A percentile compares a stretch with the other conserved stretches of the same genome.
These are phyloP conservation scores for Dicyrtomina minuta DNA, from an alignment of 2,888 invertebrate species.

Conservation along the genomic window DNA sequence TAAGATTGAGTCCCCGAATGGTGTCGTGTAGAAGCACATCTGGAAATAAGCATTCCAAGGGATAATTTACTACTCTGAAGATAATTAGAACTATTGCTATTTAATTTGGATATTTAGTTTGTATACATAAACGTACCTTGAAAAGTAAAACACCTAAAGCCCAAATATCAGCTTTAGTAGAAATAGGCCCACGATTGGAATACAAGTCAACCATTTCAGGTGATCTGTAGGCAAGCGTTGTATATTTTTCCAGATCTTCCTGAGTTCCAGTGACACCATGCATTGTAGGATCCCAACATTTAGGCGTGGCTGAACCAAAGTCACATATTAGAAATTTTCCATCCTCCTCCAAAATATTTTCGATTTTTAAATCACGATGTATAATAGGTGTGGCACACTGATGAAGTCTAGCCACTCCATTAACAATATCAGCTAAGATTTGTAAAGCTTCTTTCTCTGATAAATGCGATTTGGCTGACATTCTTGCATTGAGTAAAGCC, in stretches of 20 bases:
- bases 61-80: not conserved
- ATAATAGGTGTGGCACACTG: slow-evolving; percentile 91
- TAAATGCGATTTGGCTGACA: slow-evolving; percentile 62
- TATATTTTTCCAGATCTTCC: slow-evolving; percentile 83
- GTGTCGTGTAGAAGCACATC: slow-evolving; percentile 83
- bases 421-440: slow-evolving; percentile 89
- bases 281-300: slow-evolving; percentile 68
- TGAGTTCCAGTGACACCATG: slow-evolving; percentile 72
- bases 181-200: slow-evolving; percentile 67
- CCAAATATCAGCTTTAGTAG: slow-evolving; percentile 87
- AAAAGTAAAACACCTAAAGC: slow-evolving; percentile 55
- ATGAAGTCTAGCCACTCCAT: slow-evolving; percentile 85
- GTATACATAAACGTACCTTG: slow-evolving; percentile 46
- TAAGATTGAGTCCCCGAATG: slow-evolving; percentile 88
- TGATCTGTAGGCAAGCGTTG: slow-evolving; percentile 83
- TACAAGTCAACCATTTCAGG: slow-evolving; percentile 90
- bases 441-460: slow-evolving; percentile 74
- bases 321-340: slow-evolving; percentile 86
- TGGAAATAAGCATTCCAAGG: slow-evolving; percentile 68
- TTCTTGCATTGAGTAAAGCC: slow-evolving; percentile 41
- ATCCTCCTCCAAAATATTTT: slow-evolving; percentile 48
- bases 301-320: slow-evolving; percentile 90
- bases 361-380: slow-evolving; percentile 70
- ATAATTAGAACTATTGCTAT: not conserved
- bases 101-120: too few relatives aligned